Evolutionary conservation across 2,113 vertebrate genomes (phyloP), one percentile per base, ranked within the genome.

Genomic region (Misgurnus mizolepis): DNA sequence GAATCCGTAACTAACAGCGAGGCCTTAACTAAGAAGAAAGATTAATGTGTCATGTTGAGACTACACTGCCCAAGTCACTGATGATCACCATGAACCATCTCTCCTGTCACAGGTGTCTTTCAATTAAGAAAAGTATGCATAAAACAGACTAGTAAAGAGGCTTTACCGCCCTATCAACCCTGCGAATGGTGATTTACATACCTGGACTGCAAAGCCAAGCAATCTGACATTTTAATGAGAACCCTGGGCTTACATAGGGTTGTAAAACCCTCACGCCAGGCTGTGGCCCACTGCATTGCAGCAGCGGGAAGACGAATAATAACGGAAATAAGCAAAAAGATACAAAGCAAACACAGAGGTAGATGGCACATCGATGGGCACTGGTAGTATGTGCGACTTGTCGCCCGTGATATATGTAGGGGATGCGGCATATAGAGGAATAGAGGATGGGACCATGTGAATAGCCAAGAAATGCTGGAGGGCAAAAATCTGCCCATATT

Each of bases 401-500:
- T 83, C 40, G 39, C 67, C 65, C 67, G 45, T 50, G 40, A 78
- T 39, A 70, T 65, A 62, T 53, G 72, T 60, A 47, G 15, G 27
- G 43, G 55, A 58, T 8, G 39, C 50, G 9, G 43, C 11, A 43
- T 80, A 11, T 45, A 14, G 72, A 64, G 56, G 41, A 40, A 67
- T 75, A 70, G 45, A 50, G 66, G 43, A 64, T 18, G 47, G 22
- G 53, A 53, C 15, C 8, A 58, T 65, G n/a, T 41, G 14, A 60
- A 56, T 47, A 78, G 50, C 65, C 66, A 75, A 70, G 66, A 66
- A 68, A 50, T 80, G 82, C 80, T 66, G 7, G 49, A 80, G 82
- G 84, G 74, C 69, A 83, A 78, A 81, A 76, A 84, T 83, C 56
- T 80, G 86, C 34, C 68, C 80, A 82, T 76, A 81, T 76, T 76